Evolutionary conservation across 2,888 invertebrate genomes (phyloP).

Genomic region (Heteropelma amictum): DNA sequence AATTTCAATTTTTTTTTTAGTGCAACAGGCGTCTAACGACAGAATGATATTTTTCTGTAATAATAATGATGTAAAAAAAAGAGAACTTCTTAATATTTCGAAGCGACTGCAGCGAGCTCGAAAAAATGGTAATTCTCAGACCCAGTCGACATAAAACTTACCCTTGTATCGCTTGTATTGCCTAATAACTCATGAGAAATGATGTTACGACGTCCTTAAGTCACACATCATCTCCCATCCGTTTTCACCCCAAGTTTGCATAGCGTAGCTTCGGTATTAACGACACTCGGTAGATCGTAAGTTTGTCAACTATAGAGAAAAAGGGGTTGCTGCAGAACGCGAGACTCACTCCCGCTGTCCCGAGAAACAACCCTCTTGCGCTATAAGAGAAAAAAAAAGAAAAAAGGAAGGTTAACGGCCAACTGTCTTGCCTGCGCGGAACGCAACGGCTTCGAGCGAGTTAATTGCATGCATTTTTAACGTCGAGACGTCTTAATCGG

Average conservation of each 20-base stretch:
- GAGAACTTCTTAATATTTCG: too few relatives aligned
- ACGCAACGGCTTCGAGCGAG: slow-evolving; percentile 52
- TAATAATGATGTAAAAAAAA: too few relatives aligned
- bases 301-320: slow-evolving; percentile 72
- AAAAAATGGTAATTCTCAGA: not conserved
- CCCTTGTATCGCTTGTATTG: slow-evolving; percentile 7
- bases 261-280: slow-evolving; percentile 70
- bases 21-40: too few relatives aligned
- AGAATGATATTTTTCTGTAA: too few relatives aligned
- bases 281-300: slow-evolving; percentile 75
- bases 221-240: slow-evolving; percentile 67
- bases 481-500: slow-evolving; percentile 72
- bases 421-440: slow-evolving; percentile 7
- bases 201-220: slow-evolving; percentile 62
- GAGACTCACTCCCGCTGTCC: slow-evolving; percentile 28
- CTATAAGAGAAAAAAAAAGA: slow-evolving; percentile 44
- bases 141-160: slow-evolving; percentile 9
- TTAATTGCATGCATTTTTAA: slow-evolving; percentile 77
- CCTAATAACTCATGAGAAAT: slow-evolving; percentile 63
- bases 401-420: slow-evolving; percentile 49
- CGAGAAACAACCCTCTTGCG: slow-evolving; percentile 44
- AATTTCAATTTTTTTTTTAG: too few relatives aligned
- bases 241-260: slow-evolving; percentile 33
- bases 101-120: not conserved
- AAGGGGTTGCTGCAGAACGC: slow-evolving; percentile 62